phyloP scores from a whole-genome alignment of 2,888 invertebrate genomes.

The Malachius bipustulatus region DNA sequence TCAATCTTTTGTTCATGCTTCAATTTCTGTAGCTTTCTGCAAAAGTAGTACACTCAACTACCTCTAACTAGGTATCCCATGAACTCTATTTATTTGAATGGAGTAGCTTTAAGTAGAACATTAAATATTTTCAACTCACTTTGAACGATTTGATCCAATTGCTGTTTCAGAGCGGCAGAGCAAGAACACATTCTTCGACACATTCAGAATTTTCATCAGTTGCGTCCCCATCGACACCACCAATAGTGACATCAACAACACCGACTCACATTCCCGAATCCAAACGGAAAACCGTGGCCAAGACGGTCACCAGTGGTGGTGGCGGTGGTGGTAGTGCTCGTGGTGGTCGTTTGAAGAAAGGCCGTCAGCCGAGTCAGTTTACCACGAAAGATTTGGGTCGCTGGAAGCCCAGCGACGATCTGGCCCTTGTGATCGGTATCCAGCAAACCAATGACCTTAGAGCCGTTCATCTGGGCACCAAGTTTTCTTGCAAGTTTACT shows the following conservation, averaged over 20 bases:
- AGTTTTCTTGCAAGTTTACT: conserved; percentile 92
- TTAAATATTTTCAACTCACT: conserved; percentile 1
- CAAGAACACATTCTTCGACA: conserved; percentile 36
- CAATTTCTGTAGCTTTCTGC: too few relatives aligned
- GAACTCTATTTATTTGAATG: too few relatives aligned
- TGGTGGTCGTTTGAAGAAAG: conserved; percentile 46
- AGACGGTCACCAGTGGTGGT: conserved; percentile 32
- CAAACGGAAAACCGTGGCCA: conserved; percentile 37
- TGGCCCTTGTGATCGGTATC: conserved; percentile 85
- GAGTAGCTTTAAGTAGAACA: too few relatives aligned
- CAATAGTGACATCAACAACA: conserved; percentile 30
- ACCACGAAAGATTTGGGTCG: conserved; percentile 78
- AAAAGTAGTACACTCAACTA: too few relatives aligned
- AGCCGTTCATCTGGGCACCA: conserved; percentile 79
- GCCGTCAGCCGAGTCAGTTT: conserved; percentile 54
- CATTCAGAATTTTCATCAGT: conserved; percentile 31
- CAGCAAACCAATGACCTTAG: conserved; percentile 75
- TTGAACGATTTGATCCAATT: conserved; percentile 4
- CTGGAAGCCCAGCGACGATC: conserved; percentile 96
- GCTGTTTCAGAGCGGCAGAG: conserved; percentile 30
- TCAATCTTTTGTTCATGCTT: too few relatives aligned
- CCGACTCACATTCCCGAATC: conserved; percentile 26
- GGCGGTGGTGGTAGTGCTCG: conserved; percentile 34
- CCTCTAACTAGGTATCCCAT: too few relatives aligned
- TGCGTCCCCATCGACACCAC: conserved; percentile 27